A percentile compares a stretch with the other conserved stretches of the same genome.
phyloP scores from a whole-genome alignment of 2,888 invertebrate species.

The Dicyrtoma fusca region DNA sequence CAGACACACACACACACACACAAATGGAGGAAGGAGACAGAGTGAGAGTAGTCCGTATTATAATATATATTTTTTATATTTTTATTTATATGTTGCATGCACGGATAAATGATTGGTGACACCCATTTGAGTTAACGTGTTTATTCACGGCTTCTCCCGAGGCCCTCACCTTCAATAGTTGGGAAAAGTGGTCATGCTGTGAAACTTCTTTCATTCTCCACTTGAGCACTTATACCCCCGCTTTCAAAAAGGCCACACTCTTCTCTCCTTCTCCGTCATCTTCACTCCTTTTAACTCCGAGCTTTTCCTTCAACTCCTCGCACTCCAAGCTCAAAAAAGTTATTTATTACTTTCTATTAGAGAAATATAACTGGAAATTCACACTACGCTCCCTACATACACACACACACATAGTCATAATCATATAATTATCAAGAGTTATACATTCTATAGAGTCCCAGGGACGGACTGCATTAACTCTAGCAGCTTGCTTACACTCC shows the following conservation, averaged over 20 bases:
- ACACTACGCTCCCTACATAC: background rate
- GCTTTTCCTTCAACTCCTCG: slow-evolving; percentile 19
- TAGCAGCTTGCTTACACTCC: background rate
- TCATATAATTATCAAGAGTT: too few relatives aligned
- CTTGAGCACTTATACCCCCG: slow-evolving; percentile 2
- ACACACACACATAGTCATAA: too few relatives aligned
- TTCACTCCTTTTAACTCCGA: slow-evolving; percentile 16
- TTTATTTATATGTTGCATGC: background rate
- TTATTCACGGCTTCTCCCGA: slow-evolving; percentile 47
- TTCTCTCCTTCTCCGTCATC: slow-evolving; percentile 2
- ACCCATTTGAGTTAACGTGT: slow-evolving; percentile 52
- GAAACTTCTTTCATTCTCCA: slow-evolving; percentile 25
- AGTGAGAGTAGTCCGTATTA: background rate
- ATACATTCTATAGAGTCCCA: too few relatives aligned
- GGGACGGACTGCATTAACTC: background rate
- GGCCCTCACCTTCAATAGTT: slow-evolving; percentile 32
- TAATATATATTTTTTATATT: background rate
- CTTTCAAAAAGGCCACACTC: slow-evolving; percentile 22
- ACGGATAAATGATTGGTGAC: slow-evolving; percentile 51
- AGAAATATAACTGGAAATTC: background rate
- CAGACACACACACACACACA: too few relatives aligned
- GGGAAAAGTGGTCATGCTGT: slow-evolving; percentile 24
- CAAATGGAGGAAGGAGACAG: background rate
- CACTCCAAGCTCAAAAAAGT: slow-evolving; percentile 22
- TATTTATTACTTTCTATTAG: slow-evolving; percentile 36